Percentiles rank a stretch among this genome's conserved stretches.
Evolutionary conservation across 2,113 vertebrate genomes (phyloP).

Genomic region (Dicrurus megarhynchus): DNA sequence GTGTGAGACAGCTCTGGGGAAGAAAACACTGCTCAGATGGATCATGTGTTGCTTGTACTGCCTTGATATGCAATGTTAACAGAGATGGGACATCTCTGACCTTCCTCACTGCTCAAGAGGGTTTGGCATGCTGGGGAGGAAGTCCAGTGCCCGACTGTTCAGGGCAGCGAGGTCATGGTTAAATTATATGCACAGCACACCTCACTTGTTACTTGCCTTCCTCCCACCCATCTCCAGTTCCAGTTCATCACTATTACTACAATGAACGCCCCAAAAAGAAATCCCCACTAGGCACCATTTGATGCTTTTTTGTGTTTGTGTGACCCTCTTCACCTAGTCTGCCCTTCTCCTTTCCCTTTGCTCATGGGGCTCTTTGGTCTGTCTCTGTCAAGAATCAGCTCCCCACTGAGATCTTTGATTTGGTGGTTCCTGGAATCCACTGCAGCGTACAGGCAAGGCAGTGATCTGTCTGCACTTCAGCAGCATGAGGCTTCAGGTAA

Average conservation of each 20-base stretch:
- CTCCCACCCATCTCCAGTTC: not conserved
- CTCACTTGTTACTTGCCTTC: not conserved
- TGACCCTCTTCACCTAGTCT: not conserved
- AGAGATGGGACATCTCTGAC: not conserved
- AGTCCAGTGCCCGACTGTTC: not conserved
- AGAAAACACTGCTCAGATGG: not conserved
- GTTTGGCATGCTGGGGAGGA: not conserved
- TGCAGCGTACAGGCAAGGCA: not conserved
- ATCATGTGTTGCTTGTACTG: not conserved
- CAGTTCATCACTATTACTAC: not conserved
- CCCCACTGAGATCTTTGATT: not conserved
- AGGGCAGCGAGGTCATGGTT: not conserved
- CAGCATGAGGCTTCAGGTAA: not conserved
- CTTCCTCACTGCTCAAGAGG: not conserved
- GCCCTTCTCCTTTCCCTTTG: not conserved
- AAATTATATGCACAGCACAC: not conserved
- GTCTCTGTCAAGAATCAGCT: not conserved
- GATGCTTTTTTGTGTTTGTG: not conserved
- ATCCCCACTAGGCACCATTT: fast-evolving
- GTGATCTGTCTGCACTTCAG: fast-evolving
- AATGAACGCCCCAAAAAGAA: fast-evolving
- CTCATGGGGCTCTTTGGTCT: not conserved
- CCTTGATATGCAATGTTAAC: not conserved
- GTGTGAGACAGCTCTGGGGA: not conserved
- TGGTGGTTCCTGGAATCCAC: not conserved